Evolutionary conservation across 2,888 invertebrate species (phyloP), one percentile per base, ranked within the genome.

Genomic region (Pollenia labialis): DNA sequence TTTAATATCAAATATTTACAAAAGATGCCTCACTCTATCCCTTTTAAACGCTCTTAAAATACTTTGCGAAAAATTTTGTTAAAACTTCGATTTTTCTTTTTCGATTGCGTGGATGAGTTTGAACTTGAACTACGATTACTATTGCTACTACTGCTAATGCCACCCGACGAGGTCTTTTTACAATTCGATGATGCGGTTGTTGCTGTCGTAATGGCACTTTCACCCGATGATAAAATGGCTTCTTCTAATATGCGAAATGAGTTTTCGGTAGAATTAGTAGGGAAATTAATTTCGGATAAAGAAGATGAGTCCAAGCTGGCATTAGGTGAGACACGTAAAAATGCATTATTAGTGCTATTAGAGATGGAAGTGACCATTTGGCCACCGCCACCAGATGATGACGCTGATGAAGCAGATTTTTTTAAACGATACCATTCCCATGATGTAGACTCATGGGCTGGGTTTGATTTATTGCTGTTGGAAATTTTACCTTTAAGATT

Each of bases 51-150:
- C 8, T 10, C 44, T 83, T 75, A 96, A 94, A 97, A 97, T 92
- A 97, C 96, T 94, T 96, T 97, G 90, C 95, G 96, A 91, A 97
- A 95, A 92, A 97, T 95, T 93, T 96, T 96, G 92, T 96, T 97
- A 89, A 97, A 94, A 90, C 96, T 95, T 91, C 95, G 95, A 90
- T 94, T 91, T 82, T 92, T 94, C 92, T 96, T 96, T 90, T 95
- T 95, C 80, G 90, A 90, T 82, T 91, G 89, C 56, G 90, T 91
- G 40, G 91, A 91, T 79, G 92, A 90, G 46, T 91, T 91, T 76
- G 91, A 91, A 74, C 89, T 89, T 72, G 88, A 89, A 85, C 89
- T 88, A 71, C 89, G 90, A 89, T 89, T 89, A 87, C 91, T 91
- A 87, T 90, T 90, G 48, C 91, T 90, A 88, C 91, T 92, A 87